Conservation (phyloP, 2,113 vertebrate species). For the Heterotilapia buettikoferi region DNA sequence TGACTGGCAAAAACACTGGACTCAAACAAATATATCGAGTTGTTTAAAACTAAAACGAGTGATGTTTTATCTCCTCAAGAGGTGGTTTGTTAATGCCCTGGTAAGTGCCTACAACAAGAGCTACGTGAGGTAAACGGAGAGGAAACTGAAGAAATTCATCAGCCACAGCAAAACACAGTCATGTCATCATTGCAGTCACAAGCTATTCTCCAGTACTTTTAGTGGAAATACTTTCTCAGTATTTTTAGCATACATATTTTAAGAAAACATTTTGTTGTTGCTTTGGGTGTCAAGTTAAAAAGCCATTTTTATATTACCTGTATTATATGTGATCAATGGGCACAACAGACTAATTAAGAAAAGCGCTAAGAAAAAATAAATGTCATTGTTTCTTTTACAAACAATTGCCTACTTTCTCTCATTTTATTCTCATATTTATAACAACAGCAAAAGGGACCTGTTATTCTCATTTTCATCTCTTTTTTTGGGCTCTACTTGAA, state of each 20-base stretch:
- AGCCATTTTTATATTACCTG: constrained; percentile 80
- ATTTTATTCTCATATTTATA: neutral
- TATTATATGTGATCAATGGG: constrained; percentile 76
- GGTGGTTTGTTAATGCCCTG: constrained; percentile 60
- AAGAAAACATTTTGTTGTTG: constrained; percentile 72
- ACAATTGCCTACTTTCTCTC: constrained; percentile 40
- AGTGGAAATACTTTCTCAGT: constrained; percentile 71
- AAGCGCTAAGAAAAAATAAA: constrained; percentile 73
- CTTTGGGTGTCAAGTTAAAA: constrained; percentile 79
- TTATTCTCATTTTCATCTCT: neutral
- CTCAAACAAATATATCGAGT: constrained; percentile 26
- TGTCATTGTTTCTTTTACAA: constrained; percentile 75
- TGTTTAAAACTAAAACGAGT: constrained; percentile 34
- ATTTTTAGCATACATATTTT: constrained; percentile 76
- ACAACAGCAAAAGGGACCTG: neutral
- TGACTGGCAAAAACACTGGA: constrained; percentile 31
- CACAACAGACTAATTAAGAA: constrained; percentile 72
- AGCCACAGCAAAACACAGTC: constrained; percentile 43
- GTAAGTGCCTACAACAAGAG: constrained; percentile 79
- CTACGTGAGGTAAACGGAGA: constrained; percentile 54
- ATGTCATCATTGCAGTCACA: constrained; percentile 63
- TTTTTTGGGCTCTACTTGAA: neutral
- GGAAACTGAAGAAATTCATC: constrained; percentile 20
- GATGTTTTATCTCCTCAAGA: constrained; percentile 34
- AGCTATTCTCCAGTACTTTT: constrained; percentile 64